These are phyloP conservation scores for Calephelis nemesis DNA, from an alignment of 1,140 invertebrate genomes.

Conservation along the genomic window DNA sequence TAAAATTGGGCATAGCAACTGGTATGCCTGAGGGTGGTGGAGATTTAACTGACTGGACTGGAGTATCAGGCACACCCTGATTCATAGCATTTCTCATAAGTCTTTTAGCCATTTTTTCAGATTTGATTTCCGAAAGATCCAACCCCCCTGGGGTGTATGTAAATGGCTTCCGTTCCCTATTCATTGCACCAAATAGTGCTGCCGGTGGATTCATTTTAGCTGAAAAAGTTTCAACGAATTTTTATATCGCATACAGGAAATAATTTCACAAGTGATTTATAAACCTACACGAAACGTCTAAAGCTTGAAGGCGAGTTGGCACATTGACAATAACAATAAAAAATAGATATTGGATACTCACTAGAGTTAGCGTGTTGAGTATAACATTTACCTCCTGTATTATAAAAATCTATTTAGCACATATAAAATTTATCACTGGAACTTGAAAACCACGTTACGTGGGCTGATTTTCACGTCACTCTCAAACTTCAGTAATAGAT, in stretches of 20 bases:
- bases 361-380: conserved; percentile 45
- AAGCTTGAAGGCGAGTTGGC: conserved; percentile 52
- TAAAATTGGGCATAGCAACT: conserved; percentile 62
- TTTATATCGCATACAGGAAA: conserved; percentile 16
- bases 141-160: conserved; percentile 96
- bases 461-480: conserved; percentile 50
- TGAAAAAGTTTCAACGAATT: conserved; percentile 48
- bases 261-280: conserved; percentile 29
- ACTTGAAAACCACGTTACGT: conserved; percentile 19
- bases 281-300: conserved; percentile 37
- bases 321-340: conserved; percentile 61
- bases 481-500: conserved; percentile 40
- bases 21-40: conserved; percentile 50
- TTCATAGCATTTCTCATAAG: conserved; percentile 86
- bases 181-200: conserved; percentile 92
- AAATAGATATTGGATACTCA: conserved; percentile 68
- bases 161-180: conserved; percentile 93
- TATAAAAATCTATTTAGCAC: conserved; percentile 18
- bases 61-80: conserved; percentile 72
- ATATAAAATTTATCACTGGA: conserved; percentile 12
- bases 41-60: conserved; percentile 58
- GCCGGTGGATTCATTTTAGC: conserved; percentile 86
- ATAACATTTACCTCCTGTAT: conserved; percentile 55
- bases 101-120: conserved; percentile 92
- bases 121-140: conserved; percentile 93